These are phyloP conservation scores for Tyto alba DNA, from an alignment of 2,113 vertebrate genomes.

Conservation along the genomic window DNA sequence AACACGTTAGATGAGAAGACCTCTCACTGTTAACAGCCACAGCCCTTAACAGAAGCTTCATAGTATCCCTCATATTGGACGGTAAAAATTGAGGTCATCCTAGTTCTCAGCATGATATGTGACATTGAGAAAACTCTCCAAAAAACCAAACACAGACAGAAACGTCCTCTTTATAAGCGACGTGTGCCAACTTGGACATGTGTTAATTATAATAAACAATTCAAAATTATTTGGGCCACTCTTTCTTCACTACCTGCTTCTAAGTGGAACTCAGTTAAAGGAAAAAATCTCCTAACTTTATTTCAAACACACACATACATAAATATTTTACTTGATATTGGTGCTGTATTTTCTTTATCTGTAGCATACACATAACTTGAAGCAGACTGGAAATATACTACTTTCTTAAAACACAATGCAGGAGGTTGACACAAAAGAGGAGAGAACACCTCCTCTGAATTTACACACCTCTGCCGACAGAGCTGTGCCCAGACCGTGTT, in stretches of 20 bases:
- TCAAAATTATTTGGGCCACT: not conserved
- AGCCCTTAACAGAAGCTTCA: not conserved
- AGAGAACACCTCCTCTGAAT: not conserved
- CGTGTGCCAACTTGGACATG: not conserved
- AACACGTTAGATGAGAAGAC: not conserved
- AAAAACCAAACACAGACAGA: not conserved
- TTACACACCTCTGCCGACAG: accelerated
- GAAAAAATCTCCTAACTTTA: not conserved
- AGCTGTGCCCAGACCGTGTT: accelerated
- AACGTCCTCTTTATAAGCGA: not conserved
- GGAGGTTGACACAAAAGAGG: not conserved
- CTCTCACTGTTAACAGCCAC: not conserved
- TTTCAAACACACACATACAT: accelerated
- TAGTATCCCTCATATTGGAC: not conserved
- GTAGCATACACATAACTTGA: not conserved
- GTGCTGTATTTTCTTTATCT: not conserved
- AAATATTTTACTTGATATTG: not conserved
- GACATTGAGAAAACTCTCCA: not conserved
- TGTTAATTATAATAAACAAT: not conserved
- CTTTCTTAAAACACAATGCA: not conserved
- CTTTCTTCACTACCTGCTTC: not conserved
- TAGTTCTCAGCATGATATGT: accelerated
- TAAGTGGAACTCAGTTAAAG: not conserved
- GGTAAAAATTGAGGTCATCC: not conserved
- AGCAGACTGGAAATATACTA: not conserved